These are phyloP conservation scores for Cinclus mexicanus DNA, from an alignment of 2,113 vertebrate genomes.

Conservation along the genomic window DNA sequence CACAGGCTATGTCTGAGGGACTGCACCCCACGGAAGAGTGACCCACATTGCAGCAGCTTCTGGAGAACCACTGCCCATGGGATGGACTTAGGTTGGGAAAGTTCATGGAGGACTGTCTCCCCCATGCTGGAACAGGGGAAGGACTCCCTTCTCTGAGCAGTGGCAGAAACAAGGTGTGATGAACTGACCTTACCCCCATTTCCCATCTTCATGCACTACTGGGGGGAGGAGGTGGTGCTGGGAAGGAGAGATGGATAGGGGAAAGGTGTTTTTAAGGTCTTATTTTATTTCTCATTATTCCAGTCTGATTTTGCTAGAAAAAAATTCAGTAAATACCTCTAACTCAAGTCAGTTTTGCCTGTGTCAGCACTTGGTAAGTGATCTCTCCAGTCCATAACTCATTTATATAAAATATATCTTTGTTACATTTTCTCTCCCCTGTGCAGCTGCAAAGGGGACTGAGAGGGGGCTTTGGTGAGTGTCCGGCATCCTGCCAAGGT, in stretches of 20 bases:
- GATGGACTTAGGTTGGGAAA: not conserved
- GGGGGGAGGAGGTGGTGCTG: not conserved
- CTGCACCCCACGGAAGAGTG: not conserved
- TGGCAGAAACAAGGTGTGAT: not conserved
- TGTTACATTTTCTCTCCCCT: not conserved
- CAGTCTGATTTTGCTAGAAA: not conserved
- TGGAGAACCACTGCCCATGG: not conserved
- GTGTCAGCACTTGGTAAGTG: not conserved
- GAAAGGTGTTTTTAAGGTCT: not conserved
- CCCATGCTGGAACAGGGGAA: not conserved
- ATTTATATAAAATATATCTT: not conserved
- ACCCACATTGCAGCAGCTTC: not conserved
- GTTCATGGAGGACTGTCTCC: not conserved
- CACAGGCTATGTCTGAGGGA: not conserved
- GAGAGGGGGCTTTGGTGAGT: not conserved
- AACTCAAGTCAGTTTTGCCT: not conserved
- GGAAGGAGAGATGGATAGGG: not conserved
- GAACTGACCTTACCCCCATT: not conserved
- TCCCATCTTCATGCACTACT: not conserved
- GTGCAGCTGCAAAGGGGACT: not conserved
- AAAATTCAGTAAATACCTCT: not conserved
- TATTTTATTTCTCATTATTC: not conserved
- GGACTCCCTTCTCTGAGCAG: not conserved
- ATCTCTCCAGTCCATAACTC: not conserved
- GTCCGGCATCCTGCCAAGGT: not conserved